A percentile compares a stretch with the other conserved stretches of the same genome.
phyloP scores from a whole-genome alignment of 2,797 vertebrate genomes.

The Margarornis squamiger region DNA sequence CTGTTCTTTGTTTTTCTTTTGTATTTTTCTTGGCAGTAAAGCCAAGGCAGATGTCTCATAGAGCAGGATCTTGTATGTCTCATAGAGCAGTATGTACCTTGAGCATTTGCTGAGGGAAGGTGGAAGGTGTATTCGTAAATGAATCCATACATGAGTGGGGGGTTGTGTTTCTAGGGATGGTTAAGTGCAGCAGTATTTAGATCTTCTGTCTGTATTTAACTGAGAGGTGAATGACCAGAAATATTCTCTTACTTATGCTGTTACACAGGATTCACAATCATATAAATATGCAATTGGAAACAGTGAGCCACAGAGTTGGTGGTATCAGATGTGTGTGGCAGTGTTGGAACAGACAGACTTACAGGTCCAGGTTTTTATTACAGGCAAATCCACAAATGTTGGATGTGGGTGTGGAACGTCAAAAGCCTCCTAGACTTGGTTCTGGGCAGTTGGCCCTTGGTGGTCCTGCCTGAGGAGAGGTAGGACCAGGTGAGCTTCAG shows the following conservation, averaged over 20 bases:
- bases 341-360: neutral
- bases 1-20: neutral
- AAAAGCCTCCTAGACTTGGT: neutral
- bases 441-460: neutral
- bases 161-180: neutral
- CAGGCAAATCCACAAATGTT: neutral
- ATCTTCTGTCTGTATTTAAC: neutral
- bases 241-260: neutral
- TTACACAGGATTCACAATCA: neutral
- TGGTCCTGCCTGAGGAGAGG: neutral
- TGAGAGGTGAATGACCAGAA: neutral
- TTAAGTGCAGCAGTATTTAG: neutral
- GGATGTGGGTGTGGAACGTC: neutral
- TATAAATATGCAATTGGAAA: neutral
- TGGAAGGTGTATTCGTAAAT: neutral
- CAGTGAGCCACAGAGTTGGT: neutral
- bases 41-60: neutral
- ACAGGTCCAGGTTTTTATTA: neutral
- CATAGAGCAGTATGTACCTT: fast-evolving
- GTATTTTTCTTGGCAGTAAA: neutral
- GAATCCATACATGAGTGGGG: neutral
- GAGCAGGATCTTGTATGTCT: neutral
- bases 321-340: neutral
- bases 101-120: neutral
- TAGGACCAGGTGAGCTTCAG: neutral